Evolutionary conservation across 2,113 vertebrate genomes (phyloP), one percentile per base, ranked within the genome.

Genomic region (Planiliza haematocheilus): DNA sequence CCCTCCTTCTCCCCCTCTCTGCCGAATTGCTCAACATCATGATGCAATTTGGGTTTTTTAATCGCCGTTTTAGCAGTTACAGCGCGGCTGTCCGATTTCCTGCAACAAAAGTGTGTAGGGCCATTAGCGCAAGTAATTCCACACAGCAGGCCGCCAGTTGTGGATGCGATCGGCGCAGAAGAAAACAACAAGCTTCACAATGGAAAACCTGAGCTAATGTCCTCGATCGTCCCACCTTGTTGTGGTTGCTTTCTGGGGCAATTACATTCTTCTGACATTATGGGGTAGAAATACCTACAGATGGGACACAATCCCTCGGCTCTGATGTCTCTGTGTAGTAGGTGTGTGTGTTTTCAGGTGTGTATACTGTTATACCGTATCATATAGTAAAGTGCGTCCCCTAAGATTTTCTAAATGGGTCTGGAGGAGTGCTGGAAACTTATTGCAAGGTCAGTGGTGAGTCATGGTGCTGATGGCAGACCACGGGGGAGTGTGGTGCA

Each of bases 31-130:
- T 76, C 83, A 81, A 92, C 92, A 94, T 94, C 92, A 92, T 94
- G 94, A 91, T 93, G 92, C 92, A 93, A 92, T 94, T 93, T 92
- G 84, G 89, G 86, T 86, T 84, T 93, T 91, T 90, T 91, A 90
- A 93, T 93, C 90, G 90, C 93, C 79, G 61, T 91, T 93, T 92
- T 91, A 92, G 91, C 91, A 93, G 92, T 92, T 92, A 93, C 86
- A 91, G 86, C 83, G 87, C 42, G 89, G 92, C 91, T 90, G 91
- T 91, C 83, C 79, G 89, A 93, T 94, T 94, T 94, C 93, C 93
- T 94, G 93, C 86, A 91, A 92, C 92, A 93, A 93, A 93, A 89
- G 87, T 91, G 92, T 89, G 88, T 90, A 86, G 86, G 59, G 82
- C 92, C 91, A 93, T 93, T 94, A 94, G 90, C 75, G 81, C 74